Base-by-base conservation (phyloP, 2,113 vertebrate species). In the Collichthys lucidus region DNA sequence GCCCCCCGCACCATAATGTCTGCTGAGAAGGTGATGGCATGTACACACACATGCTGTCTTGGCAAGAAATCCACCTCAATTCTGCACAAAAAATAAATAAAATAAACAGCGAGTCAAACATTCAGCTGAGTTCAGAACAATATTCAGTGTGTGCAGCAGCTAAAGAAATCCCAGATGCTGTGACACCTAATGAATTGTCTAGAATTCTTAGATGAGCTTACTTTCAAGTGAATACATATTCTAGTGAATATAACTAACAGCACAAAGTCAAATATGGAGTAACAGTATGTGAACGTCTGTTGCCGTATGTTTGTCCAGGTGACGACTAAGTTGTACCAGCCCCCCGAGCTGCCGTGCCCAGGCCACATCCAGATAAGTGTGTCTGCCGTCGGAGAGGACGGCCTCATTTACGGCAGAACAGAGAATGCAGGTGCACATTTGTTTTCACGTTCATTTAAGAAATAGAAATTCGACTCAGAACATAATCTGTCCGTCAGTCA, bases 371-470 rank as follows among this genome's bases (percentile, higher is more conserved):
- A 88, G 22, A 95, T 96, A 84, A 60, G 42, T 55, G 91, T 99
- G 42, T 96, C 95, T 47, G 96, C 92, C 2, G 14, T 99, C 72
- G 95, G 94, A 82, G 89, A 91, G 1, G 95, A 98, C 62, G 97
- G 98, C 61, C 92, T 96, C 63, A 95, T 99, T 88, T 97, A 97
- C 60, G 80, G 91, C 80, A 91, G 96, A 74, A 93, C 96, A 84
- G 53, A 93, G 90, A 77, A 92, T 31, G 92, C 93, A 74, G 95
- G 95, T 95, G 56, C 19, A 74, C 26, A 8, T 12, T 40, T 8
- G 35, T 35, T 35, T 35, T 35, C 35, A 47, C 15, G 14, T 24
- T 46, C 24, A 50, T 50, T 35, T 8, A 46, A 47, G 8, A 26
- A 65, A n/a, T 11, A 40, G 19, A 40, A 40, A n/a, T 62, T 12